These are phyloP conservation scores for Chironomus riparius DNA, from an alignment of 2,888 invertebrate genomes.

Conservation along the genomic window DNA sequence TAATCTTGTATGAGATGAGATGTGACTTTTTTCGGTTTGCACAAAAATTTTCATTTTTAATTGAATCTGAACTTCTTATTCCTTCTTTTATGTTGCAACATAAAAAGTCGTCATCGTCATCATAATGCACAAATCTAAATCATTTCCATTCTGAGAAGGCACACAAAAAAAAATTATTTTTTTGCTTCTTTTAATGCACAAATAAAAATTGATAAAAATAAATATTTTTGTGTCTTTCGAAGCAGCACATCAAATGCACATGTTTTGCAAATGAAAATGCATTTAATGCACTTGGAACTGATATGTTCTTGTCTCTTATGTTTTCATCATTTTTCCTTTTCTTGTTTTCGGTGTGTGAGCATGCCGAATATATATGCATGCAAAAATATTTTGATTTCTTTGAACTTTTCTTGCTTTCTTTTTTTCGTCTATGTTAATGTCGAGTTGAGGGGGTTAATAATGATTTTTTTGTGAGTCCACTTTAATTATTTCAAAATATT, in stretches of 20 bases:
- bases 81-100: slow-evolving; percentile 29
- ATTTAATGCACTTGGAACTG: neutral
- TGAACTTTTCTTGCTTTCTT: neutral
- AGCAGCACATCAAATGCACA: slow-evolving; percentile 1
- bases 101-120: neutral
- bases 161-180: neutral
- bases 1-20: slow-evolving; percentile 26
- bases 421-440: too few relatives aligned
- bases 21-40: neutral
- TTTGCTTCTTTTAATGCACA: neutral
- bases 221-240: neutral
- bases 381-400: slow-evolving; percentile 22
- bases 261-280: slow-evolving; percentile 1
- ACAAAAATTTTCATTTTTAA: slow-evolving; percentile 2
- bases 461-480: too few relatives aligned
- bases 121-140: slow-evolving; percentile 11
- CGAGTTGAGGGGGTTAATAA: too few relatives aligned
- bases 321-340: too few relatives aligned
- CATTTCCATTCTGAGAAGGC: slow-evolving; percentile 2
- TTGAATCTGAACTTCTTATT: slow-evolving; percentile 29
- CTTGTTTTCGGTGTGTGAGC: neutral
- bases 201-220: slow-evolving; percentile 17
- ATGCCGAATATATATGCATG: slow-evolving; percentile 1
- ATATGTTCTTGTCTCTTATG: neutral
- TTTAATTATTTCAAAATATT: too few relatives aligned